A percentile compares a stretch with the other conserved stretches of the same genome.
Conservation (phyloP, 2,113 vertebrate species). For the Ammodytes dubius region DNA sequence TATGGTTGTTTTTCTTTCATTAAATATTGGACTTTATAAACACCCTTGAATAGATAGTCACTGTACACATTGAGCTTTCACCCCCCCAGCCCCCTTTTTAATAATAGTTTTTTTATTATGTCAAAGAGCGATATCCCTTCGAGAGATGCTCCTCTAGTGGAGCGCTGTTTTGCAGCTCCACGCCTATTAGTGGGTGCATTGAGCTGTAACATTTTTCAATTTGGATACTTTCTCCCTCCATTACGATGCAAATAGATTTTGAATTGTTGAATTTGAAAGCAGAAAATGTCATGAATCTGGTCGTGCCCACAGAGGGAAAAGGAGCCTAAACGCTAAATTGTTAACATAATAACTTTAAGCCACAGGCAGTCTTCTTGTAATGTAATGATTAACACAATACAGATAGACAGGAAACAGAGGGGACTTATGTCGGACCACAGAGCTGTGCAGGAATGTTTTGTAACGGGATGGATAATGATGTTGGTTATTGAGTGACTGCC, state of each 20-base stretch:
- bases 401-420: neutral
- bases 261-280: neutral
- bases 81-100: too few species aligned
- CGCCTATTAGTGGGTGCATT: neutral
- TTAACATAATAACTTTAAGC: neutral
- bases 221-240: neutral
- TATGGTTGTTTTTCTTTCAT: neutral
- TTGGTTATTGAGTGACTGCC: constrained; percentile 21
- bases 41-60: neutral
- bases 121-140: neutral
- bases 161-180: neutral
- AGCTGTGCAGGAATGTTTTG: neutral
- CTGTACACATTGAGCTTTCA: too few species aligned
- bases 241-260: neutral
- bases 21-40: neutral
- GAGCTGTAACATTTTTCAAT: constrained; percentile 1
- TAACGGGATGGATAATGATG: neutral
- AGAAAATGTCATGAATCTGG: neutral
- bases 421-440: neutral
- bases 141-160: neutral
- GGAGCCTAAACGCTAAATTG: neutral
- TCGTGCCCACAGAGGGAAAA: neutral
- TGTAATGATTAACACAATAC: constrained; percentile 5
- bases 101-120: neutral
- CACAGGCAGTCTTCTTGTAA: neutral